phyloP scores from a whole-genome alignment of 2,113 vertebrate genomes.

The Ciconia maguari region DNA sequence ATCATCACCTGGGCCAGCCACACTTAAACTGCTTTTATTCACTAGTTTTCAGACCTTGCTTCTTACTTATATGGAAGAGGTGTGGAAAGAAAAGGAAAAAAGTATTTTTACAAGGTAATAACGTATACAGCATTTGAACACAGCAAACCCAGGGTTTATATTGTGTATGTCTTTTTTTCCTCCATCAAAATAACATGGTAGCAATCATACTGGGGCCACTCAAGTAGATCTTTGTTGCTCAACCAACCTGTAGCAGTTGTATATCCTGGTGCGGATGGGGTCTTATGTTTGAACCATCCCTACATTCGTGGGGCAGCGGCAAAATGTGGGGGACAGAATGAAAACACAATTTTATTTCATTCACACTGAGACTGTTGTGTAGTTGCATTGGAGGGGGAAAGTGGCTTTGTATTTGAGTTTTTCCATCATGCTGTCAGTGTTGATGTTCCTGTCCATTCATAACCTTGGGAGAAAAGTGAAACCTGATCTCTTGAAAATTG shows the following conservation, averaged over 20 bases:
- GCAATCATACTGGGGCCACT: neutral
- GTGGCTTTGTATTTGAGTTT: neutral
- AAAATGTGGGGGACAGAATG: neutral
- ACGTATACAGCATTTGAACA: neutral
- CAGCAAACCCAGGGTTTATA: neutral
- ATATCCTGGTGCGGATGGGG: neutral
- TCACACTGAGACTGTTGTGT: neutral
- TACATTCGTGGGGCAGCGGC: neutral
- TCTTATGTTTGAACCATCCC: neutral
- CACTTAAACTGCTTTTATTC: neutral
- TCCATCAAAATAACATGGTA: neutral
- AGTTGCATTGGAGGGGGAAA: neutral
- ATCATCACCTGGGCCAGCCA: neutral
- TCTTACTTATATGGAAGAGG: neutral
- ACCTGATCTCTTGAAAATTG: neutral
- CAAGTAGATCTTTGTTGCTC: neutral
- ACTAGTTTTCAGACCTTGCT: neutral
- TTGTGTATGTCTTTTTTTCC: neutral
- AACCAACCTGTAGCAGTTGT: neutral
- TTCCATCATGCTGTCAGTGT: neutral
- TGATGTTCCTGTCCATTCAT: neutral
- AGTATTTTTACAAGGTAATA: neutral
- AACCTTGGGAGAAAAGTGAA: neutral
- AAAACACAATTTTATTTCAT: neutral
- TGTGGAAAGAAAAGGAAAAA: neutral